Percentiles rank a stretch among this genome's conserved stretches.
Evolutionary conservation across 1,140 invertebrate species (phyloP).

Genomic region (Ephestia elutella): DNA sequence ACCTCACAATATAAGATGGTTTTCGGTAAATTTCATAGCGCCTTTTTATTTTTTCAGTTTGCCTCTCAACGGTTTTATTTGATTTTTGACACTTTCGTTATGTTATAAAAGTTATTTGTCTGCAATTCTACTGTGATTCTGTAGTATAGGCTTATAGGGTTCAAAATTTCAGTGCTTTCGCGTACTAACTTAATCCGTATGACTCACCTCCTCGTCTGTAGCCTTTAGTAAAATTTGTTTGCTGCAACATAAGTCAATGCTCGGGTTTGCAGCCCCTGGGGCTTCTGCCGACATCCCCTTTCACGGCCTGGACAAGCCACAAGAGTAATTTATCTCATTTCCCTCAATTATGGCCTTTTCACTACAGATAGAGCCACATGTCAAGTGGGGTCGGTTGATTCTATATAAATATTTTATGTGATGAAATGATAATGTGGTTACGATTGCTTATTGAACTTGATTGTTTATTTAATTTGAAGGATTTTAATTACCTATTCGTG

Average conservation of each 20-base stretch:
- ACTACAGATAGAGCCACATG: conserved; percentile 32
- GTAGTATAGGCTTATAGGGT: too few species aligned
- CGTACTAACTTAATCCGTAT: neutral
- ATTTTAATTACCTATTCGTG: too few species aligned
- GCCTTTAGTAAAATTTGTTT: neutral
- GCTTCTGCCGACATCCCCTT: conserved; percentile 24
- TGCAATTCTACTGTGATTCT: too few species aligned
- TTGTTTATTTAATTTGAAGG: neutral
- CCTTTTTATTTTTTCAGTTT: too few species aligned
- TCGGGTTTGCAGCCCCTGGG: conserved; percentile 14
- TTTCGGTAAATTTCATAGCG: neutral
- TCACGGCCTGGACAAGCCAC: conserved; percentile 33
- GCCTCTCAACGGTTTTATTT: too few species aligned
- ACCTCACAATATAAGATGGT: neutral
- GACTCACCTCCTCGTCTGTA: neutral
- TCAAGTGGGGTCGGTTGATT: conserved; percentile 43
- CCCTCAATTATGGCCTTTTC: conserved; percentile 57
- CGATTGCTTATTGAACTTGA: neutral
- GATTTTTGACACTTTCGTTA: too few species aligned
- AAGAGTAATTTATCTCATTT: conserved; percentile 65
- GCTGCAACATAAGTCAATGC: conserved; percentile 11
- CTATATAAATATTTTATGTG: conserved; percentile 27
- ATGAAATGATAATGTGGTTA: conserved; percentile 2
- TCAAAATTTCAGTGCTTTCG: too few species aligned
- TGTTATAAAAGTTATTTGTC: too few species aligned